These are phyloP conservation scores for Trissolcus japonicus DNA, from an alignment of 2,888 invertebrate species.

Conservation along the genomic window DNA sequence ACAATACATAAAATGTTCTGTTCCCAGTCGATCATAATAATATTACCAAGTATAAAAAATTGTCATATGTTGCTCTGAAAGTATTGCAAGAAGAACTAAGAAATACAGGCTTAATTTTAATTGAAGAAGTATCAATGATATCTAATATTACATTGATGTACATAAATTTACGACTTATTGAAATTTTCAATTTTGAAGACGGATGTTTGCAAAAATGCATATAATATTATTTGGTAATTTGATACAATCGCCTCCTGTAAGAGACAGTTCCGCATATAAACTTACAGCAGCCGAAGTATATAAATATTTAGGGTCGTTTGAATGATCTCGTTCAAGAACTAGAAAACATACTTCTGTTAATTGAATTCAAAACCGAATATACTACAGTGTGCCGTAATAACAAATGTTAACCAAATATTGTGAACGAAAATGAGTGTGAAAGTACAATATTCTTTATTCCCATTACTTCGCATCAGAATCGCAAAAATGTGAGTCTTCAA, in stretches of 20 bases:
- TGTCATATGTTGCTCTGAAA: constrained; percentile 62
- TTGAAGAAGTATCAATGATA: constrained; percentile 2
- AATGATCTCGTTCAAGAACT: no score
- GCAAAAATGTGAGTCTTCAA: no score
- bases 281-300: constrained; percentile 55
- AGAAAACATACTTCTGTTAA: no score
- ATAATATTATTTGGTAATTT: constrained; percentile 67
- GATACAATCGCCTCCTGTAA: constrained; percentile 66
- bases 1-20: constrained; percentile 61
- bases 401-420: no score
- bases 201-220: no score
- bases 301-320: constrained; percentile 60
- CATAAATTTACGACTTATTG: constrained; percentile 59
- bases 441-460: no score
- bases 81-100: constrained; percentile 49
- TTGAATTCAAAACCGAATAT: no score
- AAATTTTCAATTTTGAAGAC: constrained; percentile 63
- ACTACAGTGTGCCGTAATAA: no score
- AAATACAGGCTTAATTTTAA: constrained; percentile 53
- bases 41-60: constrained; percentile 58
- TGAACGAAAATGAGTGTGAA: no score
- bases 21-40: constrained; percentile 1
- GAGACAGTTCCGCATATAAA: constrained; percentile 60
- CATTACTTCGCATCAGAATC: no score
- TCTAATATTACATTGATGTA: constrained; percentile 5